Evolutionary conservation across 2,113 vertebrate genomes (phyloP), one percentile per base, ranked within the genome.

Genomic region (Heterotis niloticus): DNA sequence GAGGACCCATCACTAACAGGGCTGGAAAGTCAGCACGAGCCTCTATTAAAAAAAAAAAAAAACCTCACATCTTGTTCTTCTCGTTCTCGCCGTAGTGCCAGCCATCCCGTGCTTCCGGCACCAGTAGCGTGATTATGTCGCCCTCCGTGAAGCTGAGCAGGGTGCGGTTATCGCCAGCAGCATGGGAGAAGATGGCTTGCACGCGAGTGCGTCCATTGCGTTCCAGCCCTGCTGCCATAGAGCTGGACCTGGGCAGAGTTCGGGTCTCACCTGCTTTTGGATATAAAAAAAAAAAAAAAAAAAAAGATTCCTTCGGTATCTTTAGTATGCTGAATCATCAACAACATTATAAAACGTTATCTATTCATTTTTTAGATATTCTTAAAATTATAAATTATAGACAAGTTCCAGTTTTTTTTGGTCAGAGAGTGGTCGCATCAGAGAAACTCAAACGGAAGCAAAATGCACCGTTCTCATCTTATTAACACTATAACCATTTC

Each of bases 81-180:
- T 99, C 98, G 0, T 98, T 98, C 90, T 99, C 98, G 16, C 98
- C 98, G 0, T 99, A 99, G 83, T 99, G 98, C 98, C 98, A 99
- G 81, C 98, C 98, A 0, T 99, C 98, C 0, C 97, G 93, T 60
- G 98, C 98, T 89, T 99, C 98, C 0, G 98, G 98, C 84, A 99
- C 98, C 82, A 99, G 94, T 88, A 99, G 92, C 0, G 95, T 98
- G 90, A 99, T 99, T 84, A 96, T 91, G 81, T 99, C 98, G 0
- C 98, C 97, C 85, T 99, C 97, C 17, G 95, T 93, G 91, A 99
- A 99, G 91, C 96, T 99, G 83, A 99, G 93, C 86, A 99, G 92
- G 74, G 98, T 98, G 91, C 91, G 88, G 91, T 99, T 98, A 85
- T 97, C 98, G 0, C 96, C 96, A 0, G 98, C 97, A 0, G 96